Evolutionary conservation across 1,140 invertebrate species (phyloP), one percentile per base, ranked within the genome.

Genomic region (Choristoneura fumiferana): DNA sequence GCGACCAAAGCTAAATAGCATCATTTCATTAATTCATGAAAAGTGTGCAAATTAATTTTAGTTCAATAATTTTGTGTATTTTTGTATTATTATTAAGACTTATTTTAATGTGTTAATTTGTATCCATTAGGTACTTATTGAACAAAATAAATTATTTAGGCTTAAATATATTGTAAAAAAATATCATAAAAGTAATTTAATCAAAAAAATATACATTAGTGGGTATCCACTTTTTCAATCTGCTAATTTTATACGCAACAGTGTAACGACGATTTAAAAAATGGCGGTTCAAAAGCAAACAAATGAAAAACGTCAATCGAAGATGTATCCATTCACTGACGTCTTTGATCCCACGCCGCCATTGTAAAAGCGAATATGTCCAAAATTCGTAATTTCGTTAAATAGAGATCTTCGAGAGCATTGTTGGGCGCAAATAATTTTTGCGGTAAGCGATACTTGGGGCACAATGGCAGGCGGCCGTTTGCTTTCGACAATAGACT

Each of bases 371-470:
- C 17, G 37, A 12, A 60, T 70, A 71, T 65, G 63, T 69, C 63
- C 63, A 55, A 71, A 79, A 76, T 72, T 71, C 63, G 73, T 87
- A 82, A 87, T 84, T 80, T 82, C 62, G 73, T 87, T 87, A 83
- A 87, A 84, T 80, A 76, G 79, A 81, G 73, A 78, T 71, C 73
- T n/a, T 76, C 63, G 17, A 57, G 59, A 58, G 64, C 65, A 76
- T 84, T 83, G 78, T 84, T 60, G 67, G 43, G 56, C 34, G 55
- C 65, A 67, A 75, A 78, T 83, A 83, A 82, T 81, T 85, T 82
- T 63, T 87, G 84, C 72, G 84, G 84, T 84, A 84, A 83, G 57
- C 72, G 81, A 87, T 84, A 84, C 76, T 75, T 66, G 63, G 39
- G 5, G 52, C 34, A 86, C 76, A 86, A 84, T 78, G 39, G 72